These are phyloP conservation scores for Penelope pileata DNA, from an alignment of 2,113 vertebrate species.

Conservation along the genomic window DNA sequence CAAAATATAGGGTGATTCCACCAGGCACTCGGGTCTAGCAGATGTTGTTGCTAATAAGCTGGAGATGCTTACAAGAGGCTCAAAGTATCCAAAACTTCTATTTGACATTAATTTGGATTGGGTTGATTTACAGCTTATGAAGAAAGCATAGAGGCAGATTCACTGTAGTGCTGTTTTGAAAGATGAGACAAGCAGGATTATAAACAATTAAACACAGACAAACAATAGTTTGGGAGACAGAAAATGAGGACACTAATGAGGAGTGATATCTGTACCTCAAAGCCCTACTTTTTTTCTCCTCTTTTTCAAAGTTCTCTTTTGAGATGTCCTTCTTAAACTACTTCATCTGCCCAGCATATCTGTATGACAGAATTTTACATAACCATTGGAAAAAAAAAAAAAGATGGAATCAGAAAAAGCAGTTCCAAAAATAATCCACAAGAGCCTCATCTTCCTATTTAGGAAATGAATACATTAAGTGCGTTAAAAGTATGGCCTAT, in stretches of 20 bases:
- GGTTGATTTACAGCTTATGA: neutral
- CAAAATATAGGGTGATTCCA: neutral
- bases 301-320: neutral
- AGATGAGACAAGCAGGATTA: neutral
- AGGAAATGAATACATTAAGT: slow-evolving; percentile 39
- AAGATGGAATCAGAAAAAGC: slow-evolving; percentile 5
- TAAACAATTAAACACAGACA: neutral
- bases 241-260: neutral
- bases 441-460: slow-evolving; percentile 49
- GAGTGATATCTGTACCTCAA: neutral
- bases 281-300: neutral
- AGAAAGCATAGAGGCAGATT: neutral
- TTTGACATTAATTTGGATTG: neutral
- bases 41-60: neutral
- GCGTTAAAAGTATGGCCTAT: slow-evolving; percentile 33
- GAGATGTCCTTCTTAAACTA: neutral
- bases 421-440: slow-evolving; percentile 52
- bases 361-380: neutral
- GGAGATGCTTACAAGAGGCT: neutral
- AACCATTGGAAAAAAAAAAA: neutral
- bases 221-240: neutral
- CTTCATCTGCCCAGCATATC: neutral
- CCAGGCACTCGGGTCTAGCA: fast-evolving
- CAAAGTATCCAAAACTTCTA: neutral
- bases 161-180: neutral